Conservation (phyloP, 2,113 vertebrate genomes). For the Pogonocichla stellata region DNA sequence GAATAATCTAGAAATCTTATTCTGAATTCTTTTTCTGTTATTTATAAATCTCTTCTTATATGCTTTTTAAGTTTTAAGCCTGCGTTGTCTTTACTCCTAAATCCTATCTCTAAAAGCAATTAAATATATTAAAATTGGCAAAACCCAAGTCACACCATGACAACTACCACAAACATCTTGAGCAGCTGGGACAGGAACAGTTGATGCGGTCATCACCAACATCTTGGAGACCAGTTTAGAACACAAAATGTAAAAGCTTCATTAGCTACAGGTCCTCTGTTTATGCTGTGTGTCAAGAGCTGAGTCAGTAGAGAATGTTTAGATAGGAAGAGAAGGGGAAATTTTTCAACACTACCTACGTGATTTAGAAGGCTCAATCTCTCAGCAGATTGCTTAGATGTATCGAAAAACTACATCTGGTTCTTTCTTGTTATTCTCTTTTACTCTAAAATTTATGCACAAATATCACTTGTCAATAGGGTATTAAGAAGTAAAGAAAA, state of each 20-base stretch:
- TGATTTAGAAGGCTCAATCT: not conserved
- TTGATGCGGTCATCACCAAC: not conserved
- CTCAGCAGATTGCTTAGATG: not conserved
- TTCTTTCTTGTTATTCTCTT: not conserved
- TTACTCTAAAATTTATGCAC: slow-evolving; percentile 47
- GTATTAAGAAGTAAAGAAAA: not conserved
- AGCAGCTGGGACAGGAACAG: not conserved
- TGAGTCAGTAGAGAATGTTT: not conserved
- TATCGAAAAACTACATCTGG: not conserved
- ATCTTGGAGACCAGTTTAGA: not conserved
- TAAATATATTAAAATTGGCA: too few species aligned
- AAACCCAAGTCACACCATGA: too few species aligned
- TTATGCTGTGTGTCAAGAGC: not conserved
- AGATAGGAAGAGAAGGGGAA: not conserved
- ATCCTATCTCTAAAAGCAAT: too few species aligned
- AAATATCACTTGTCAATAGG: slow-evolving; percentile 18
- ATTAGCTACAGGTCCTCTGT: not conserved
- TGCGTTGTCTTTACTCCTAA: too few species aligned
- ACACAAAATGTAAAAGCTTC: not conserved
- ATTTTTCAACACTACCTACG: not conserved
- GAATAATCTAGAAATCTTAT: too few species aligned
- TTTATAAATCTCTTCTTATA: too few species aligned
- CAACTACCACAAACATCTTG: not conserved
- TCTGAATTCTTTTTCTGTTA: too few species aligned
- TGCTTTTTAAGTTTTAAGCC: too few species aligned